A percentile compares a stretch with the other conserved stretches of the same genome.
Conservation (phyloP, 2,797 vertebrate genomes). For the Xiphorhynchus erythropygius region DNA sequence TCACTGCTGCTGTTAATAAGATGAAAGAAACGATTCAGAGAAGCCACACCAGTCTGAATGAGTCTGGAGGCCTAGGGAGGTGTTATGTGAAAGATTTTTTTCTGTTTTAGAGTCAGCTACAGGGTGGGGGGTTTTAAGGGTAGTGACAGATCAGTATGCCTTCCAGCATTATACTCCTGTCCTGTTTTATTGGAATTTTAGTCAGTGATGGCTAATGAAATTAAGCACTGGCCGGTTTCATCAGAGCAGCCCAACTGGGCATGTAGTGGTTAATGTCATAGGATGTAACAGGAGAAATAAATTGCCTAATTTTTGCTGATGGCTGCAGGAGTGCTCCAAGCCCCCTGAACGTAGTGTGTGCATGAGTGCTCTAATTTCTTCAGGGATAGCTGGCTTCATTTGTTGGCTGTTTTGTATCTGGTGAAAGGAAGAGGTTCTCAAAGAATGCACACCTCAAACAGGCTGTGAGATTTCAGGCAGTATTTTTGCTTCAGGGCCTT, state of each 20-base stretch:
- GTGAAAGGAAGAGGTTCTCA: constrained; percentile 54
- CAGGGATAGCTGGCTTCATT: constrained; percentile 23
- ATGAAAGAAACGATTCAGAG: background rate
- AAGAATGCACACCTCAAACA: constrained; percentile 25
- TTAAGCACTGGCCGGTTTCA: background rate
- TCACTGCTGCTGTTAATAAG: background rate
- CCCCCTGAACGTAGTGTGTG: background rate
- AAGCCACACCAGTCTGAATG: background rate
- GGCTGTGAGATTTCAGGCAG: constrained; percentile 45
- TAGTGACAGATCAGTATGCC: background rate
- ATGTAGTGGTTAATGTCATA: constrained; percentile 15
- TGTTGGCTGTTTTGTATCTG: constrained; percentile 51
- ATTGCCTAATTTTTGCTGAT: constrained; percentile 1
- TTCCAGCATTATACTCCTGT: background rate
- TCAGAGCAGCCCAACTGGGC: background rate
- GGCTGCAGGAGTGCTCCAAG: constrained; percentile 30
- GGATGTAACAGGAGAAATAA: background rate
- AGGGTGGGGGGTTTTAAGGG: background rate
- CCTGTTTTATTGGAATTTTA: background rate
- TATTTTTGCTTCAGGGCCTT: constrained; percentile 66
- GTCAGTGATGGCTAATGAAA: background rate
- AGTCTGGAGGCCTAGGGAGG: background rate
- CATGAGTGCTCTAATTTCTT: constrained; percentile 20
- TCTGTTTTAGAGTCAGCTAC: background rate
- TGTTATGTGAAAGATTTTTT: background rate